These are phyloP conservation scores for Gryon sp. DNA, from an alignment of 1,140 invertebrate genomes.

Conservation along the genomic window DNA sequence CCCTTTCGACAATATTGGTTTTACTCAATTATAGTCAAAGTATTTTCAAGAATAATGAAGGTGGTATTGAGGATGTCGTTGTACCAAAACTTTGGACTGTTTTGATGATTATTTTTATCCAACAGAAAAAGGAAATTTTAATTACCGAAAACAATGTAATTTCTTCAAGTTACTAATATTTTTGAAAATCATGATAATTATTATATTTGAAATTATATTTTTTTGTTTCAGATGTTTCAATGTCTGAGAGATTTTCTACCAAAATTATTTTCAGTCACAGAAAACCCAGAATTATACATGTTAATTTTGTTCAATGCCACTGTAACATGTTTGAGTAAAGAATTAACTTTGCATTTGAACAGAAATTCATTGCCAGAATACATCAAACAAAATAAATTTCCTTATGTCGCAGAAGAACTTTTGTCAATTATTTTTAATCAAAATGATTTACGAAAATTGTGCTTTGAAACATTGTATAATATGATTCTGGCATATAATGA, in stretches of 20 bases:
- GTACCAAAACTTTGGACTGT: conserved; percentile 45
- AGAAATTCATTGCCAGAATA: conserved; percentile 3
- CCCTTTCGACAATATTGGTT: conserved; percentile 39
- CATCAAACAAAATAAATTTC: conserved; percentile 26
- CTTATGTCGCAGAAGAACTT: conserved; percentile 58
- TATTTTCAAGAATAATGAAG: conserved; percentile 54
- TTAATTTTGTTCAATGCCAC: conserved; percentile 58
- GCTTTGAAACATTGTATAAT: conserved; percentile 43
- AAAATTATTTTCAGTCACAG: conserved; percentile 43
- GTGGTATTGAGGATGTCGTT: conserved; percentile 37
- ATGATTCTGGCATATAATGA: conserved; percentile 47
- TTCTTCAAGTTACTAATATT: background rate
- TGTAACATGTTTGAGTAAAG: conserved; percentile 54
- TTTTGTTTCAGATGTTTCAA: conserved; percentile 57
- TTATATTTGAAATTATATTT: background rate
- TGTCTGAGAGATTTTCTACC: conserved; percentile 32
- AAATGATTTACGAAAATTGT: conserved; percentile 41
- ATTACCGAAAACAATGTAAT: conserved; percentile 45
- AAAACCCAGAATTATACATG: conserved; percentile 43
- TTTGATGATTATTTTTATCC: conserved; percentile 53
- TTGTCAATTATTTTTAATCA: conserved; percentile 48
- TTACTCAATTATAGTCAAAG: conserved; percentile 56
- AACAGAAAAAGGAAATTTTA: conserved; percentile 25
- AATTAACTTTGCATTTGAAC: conserved; percentile 30
- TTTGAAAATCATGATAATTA: background rate